A percentile compares a stretch with the other conserved stretches of the same genome.
Evolutionary conservation across 1,140 invertebrate genomes (phyloP).

Genomic region (Agraylea sexmaculata): DNA sequence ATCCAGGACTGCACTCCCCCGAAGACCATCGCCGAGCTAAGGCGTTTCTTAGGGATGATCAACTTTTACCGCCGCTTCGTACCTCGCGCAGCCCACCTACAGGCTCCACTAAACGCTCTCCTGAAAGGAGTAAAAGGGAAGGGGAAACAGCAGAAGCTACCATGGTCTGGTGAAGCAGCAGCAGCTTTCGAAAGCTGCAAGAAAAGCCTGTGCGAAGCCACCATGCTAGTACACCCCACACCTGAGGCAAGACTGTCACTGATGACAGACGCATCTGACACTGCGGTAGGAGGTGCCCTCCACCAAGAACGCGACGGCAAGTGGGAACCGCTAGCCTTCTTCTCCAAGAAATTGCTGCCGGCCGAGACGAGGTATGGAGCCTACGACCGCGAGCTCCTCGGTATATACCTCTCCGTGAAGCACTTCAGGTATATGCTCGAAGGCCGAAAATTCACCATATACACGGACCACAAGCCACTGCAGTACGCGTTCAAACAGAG

Average conservation of each 20-base stretch:
- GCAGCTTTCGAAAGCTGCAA: constrained; percentile 32
- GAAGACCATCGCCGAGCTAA: constrained; percentile 22
- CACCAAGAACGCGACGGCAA: constrained; percentile 23
- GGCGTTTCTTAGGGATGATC: constrained; percentile 31
- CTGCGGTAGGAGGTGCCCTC: constrained; percentile 27
- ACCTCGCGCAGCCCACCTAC: constrained; percentile 20
- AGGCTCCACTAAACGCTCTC: constrained; percentile 13
- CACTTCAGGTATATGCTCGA: constrained; percentile 31
- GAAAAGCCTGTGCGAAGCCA: constrained; percentile 21
- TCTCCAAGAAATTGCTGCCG: constrained; percentile 24
- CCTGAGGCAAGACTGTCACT: constrained; percentile 15
- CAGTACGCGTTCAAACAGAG: constrained; percentile 22
- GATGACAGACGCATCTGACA: constrained; percentile 27
- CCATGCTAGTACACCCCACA: constrained; percentile 22
- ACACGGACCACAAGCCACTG: constrained; percentile 5
- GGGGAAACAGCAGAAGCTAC: constrained; percentile 20
- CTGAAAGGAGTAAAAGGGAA: constrained; percentile 17
- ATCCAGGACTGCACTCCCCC: constrained; percentile 25
- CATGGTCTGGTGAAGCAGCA: constrained; percentile 23
- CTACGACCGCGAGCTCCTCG: constrained; percentile 33
- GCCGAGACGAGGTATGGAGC: constrained; percentile 25
- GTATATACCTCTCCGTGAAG: constrained; percentile 31
- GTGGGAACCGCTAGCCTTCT: constrained; percentile 29
- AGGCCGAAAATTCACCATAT: not conserved
- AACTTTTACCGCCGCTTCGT: constrained; percentile 29